Evolutionary conservation across 1,140 invertebrate genomes (phyloP).

Genomic region (Mamestra configurata): DNA sequence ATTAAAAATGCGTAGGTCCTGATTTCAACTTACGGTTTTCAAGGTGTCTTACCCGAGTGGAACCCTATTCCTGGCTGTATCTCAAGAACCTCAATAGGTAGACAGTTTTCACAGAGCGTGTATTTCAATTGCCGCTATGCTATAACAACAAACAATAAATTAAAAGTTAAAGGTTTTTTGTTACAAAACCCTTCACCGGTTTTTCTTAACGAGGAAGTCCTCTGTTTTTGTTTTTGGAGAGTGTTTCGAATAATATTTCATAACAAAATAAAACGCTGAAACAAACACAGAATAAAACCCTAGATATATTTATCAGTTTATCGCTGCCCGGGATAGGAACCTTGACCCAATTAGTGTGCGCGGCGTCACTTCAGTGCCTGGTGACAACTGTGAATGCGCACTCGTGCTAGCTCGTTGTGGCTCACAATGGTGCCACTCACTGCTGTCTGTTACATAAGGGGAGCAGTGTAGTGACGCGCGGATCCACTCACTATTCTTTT

Average conservation of each 20-base stretch:
- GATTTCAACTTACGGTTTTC: too few species aligned
- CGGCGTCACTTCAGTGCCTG: slow-evolving; percentile 17
- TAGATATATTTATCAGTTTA: slow-evolving; percentile 39
- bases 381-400: slow-evolving; percentile 45
- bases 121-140: too few species aligned
- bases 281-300: slow-evolving; percentile 4
- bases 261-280: too few species aligned
- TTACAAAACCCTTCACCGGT: too few species aligned
- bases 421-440: slow-evolving; percentile 19
- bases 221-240: neutral
- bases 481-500: slow-evolving; percentile 11
- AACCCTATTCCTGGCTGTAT: too few species aligned
- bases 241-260: neutral
- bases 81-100: too few species aligned
- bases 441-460: slow-evolving; percentile 30
- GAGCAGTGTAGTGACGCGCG: slow-evolving; percentile 13
- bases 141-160: too few species aligned
- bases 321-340: slow-evolving; percentile 37
- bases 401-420: slow-evolving; percentile 33
- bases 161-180: too few species aligned
- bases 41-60: too few species aligned
- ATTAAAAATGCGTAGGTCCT: too few species aligned
- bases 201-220: too few species aligned
- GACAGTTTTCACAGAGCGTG: too few species aligned
- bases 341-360: slow-evolving; percentile 52